Conservation (phyloP, 1,140 invertebrate species). For the Notospermus geniculatus region DNA sequence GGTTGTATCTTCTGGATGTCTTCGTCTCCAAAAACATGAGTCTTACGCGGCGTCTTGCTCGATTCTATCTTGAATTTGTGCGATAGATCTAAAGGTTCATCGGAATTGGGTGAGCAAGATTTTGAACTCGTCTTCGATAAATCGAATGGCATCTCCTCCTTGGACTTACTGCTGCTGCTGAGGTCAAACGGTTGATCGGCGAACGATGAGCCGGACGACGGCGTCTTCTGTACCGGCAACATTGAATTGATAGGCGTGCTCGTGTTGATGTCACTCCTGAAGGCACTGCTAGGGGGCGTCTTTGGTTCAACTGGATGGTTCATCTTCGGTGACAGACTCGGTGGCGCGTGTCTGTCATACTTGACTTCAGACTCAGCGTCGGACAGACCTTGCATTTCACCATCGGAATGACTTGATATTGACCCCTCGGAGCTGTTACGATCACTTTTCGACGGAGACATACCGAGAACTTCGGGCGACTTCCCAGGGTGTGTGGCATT, state of each 20-base stretch:
- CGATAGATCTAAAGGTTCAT: background rate
- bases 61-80: background rate
- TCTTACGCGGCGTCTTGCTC: constrained; percentile 34
- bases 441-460: constrained; percentile 16
- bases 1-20: background rate
- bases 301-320: background rate
- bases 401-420: constrained; percentile 16
- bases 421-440: constrained; percentile 14
- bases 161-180: constrained; percentile 24
- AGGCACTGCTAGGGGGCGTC: background rate
- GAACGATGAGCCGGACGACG: background rate
- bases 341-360: background rate
- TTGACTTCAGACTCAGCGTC: background rate
- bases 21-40: constrained; percentile 43
- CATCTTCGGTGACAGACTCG: background rate
- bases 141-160: constrained; percentile 28
- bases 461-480: constrained; percentile 10
- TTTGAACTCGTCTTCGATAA: no score
- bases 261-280: background rate
- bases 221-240: background rate
- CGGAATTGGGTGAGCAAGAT: no score
- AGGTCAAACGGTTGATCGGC: constrained; percentile 37
- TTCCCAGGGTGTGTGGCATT: constrained; percentile 14
- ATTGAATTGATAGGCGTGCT: background rate
- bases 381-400: constrained; percentile 17